These are phyloP conservation scores for Dipodomys spectabilis DNA, from an alignment of 2,113 vertebrate species.

Conservation along the genomic window DNA sequence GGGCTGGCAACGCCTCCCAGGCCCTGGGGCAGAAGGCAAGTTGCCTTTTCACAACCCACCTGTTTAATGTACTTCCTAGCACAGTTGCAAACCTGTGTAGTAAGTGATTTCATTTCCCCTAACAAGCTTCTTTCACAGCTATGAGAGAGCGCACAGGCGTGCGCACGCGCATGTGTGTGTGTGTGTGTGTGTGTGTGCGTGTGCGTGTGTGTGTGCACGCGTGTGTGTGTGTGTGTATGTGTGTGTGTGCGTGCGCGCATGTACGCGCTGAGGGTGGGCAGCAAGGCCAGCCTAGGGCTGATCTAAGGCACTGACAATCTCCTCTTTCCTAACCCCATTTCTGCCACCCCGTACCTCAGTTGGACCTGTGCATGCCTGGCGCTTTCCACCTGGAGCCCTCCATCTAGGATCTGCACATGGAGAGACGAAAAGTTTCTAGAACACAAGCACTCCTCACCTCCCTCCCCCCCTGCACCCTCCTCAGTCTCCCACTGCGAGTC, in stretches of 20 bases:
- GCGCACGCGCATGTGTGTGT: rapidly evolving
- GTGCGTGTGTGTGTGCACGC: too few relatives aligned
- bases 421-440: slow-evolving; percentile 13
- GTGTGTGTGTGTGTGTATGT: too few relatives aligned
- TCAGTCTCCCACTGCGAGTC: slow-evolving; percentile 24
- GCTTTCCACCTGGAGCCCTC: background rate
- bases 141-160: background rate
- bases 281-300: too few relatives aligned
- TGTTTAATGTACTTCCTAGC: background rate
- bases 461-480: background rate
- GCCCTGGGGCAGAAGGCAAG: background rate
- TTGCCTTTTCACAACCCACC: background rate
- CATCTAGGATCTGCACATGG: background rate
- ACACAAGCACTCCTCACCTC: background rate
- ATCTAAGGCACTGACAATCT: too few relatives aligned
- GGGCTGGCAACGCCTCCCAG: background rate
- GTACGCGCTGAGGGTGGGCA: too few relatives aligned
- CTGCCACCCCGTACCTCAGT: too few relatives aligned
- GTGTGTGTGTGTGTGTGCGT: rapidly evolving
- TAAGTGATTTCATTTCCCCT: slow-evolving; percentile 9
- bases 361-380: background rate
- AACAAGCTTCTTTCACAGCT: background rate
- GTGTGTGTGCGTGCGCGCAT: too few relatives aligned
- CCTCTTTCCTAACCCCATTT: too few relatives aligned
- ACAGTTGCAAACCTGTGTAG: slow-evolving; percentile 23